Conservation (phyloP, 2,797 vertebrate species). For the Sciurus vulgaris region DNA sequence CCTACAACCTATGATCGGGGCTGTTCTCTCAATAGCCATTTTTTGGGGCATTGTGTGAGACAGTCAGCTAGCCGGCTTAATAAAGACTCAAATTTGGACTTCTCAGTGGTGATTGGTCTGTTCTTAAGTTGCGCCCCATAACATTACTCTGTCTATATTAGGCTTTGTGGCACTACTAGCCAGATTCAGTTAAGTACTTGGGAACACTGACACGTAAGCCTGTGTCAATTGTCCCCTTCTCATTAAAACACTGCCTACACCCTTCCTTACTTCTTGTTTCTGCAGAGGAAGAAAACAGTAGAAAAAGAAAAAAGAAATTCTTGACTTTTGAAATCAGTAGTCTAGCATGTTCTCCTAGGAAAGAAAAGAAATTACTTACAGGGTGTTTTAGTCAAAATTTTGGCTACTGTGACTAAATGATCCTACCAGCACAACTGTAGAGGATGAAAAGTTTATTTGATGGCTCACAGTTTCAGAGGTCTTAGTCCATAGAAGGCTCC, state of each 20-base stretch:
- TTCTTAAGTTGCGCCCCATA: no score
- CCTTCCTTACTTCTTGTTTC: not conserved
- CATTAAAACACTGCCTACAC: not conserved
- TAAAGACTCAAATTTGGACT: no score
- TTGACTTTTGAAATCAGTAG: conserved; percentile 5
- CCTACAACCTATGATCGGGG: no score
- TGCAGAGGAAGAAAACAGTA: not conserved
- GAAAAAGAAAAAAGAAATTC: not conserved
- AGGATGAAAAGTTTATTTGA: no score
- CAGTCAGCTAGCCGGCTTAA: no score
- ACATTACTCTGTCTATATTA: not conserved
- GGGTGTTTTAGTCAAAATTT: not conserved
- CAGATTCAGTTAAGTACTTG: not conserved
- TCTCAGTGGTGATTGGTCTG: no score
- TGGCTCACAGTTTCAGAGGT: no score
- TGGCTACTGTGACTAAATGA: no score
- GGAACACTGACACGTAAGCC: not conserved
- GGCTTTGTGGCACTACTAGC: not conserved
- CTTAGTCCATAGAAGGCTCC: no score
- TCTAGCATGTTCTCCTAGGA: not conserved
- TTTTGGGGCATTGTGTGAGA: no score
- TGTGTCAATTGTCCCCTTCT: not conserved
- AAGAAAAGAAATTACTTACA: not conserved
- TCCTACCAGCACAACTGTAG: no score
- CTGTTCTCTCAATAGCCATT: no score